Percentiles rank a stretch among this genome's conserved stretches.
Evolutionary conservation across 1,140 invertebrate species (phyloP).

Genomic region (Andrena cerasifolii): DNA sequence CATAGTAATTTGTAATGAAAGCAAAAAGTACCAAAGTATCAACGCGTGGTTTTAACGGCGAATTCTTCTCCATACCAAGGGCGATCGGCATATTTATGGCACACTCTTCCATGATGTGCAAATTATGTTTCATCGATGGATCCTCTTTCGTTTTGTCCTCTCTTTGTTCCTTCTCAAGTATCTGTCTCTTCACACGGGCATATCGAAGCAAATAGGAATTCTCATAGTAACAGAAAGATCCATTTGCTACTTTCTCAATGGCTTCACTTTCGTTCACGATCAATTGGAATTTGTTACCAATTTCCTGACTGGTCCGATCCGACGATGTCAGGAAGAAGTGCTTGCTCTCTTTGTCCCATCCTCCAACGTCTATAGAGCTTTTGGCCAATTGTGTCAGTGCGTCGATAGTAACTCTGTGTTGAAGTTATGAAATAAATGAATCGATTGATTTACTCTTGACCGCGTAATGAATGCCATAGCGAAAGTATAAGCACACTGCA

Average conservation of each 20-base stretch:
- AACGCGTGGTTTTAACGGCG: constrained; percentile 87
- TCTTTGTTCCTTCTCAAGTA: constrained; percentile 71
- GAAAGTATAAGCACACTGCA: no score
- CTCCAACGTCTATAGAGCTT: constrained; percentile 85
- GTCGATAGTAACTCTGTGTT: constrained; percentile 88
- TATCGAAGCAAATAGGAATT: constrained; percentile 88
- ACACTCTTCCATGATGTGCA: constrained; percentile 92
- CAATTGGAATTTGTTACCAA: constrained; percentile 86
- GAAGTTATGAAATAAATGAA: constrained; percentile 2
- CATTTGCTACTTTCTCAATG: constrained; percentile 85
- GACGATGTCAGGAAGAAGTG: constrained; percentile 87
- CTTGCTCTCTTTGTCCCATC: constrained; percentile 87
- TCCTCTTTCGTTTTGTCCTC: constrained; percentile 57
- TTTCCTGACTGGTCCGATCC: constrained; percentile 85
- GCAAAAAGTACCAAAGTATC: constrained; percentile 83
- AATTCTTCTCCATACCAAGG: constrained; percentile 91
- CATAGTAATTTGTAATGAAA: constrained; percentile 1
- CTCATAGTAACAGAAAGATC: constrained; percentile 90
- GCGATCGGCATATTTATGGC: constrained; percentile 91
- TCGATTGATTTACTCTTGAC: background rate
- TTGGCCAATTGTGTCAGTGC: constrained; percentile 86
- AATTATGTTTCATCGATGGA: constrained; percentile 80
- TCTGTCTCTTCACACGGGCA: constrained; percentile 84
- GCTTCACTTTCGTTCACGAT: constrained; percentile 84
- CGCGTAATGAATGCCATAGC: no score